Evolutionary conservation across 2,113 vertebrate genomes (phyloP), one percentile per base, ranked within the genome.

Genomic region (Tangachromis dhanisi): DNA sequence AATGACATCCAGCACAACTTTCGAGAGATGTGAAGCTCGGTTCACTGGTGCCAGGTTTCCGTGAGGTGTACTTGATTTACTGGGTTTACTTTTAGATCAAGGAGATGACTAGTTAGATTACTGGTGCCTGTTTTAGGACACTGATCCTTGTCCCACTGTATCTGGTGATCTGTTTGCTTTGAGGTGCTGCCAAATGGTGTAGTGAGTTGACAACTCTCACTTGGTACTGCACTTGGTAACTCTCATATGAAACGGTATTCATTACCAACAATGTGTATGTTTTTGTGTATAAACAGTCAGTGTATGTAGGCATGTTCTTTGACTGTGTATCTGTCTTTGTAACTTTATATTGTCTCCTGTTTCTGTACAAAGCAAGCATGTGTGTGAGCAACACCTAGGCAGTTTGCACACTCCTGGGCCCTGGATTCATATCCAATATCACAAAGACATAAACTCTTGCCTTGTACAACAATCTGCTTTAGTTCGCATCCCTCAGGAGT

Each of bases 391-490:
- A 81, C 76, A 78, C 59, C 73, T 81, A 29, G 63, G 66, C 35
- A 53, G 61, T 26, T 55, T 66, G 42, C 40, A 31, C 13, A 19
- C 86, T 87, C 80, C 16, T 47, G 81, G 84, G 55, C 29, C 19
- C 68, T 82, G 61, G 78, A 92, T 88, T 94, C 88, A 93, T 94
- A 93, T 93, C 93, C 89, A 84, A 49, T 91, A 79, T 95, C 92
- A 83, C 93, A 92, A 91, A 94, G 95, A 93, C 91, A 89, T 78
- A 91, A 95, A 94, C 93, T 93, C 85, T 80, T 66, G 81, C 91
- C 81, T 91, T 93, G 90, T 92, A 66, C 83, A 38, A 78, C 76
- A 68, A 86, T 83, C 84, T 89, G 71, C 92, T 94, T 94, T 80
- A 90, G 92, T 91, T 89, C 76, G 31, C 26, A 87, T 95, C 94